Conservation (phyloP, 2,888 invertebrate genomes). For the Cataglyphis livida region DNA sequence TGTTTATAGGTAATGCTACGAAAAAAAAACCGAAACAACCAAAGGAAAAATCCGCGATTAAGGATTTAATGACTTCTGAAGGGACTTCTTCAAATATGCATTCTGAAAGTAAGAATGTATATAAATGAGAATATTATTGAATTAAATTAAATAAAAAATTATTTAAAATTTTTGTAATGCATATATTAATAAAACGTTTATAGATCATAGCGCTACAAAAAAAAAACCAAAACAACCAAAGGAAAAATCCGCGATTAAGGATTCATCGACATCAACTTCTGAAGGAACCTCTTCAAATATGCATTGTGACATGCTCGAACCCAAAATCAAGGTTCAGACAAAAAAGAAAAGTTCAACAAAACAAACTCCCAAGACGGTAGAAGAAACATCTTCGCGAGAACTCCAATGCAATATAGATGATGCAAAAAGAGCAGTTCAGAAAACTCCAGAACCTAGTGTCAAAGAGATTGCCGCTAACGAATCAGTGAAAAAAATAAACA, state of each 20-base stretch:
- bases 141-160: background rate
- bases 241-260: background rate
- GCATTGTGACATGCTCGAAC: background rate
- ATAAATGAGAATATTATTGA: background rate
- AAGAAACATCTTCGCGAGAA: background rate
- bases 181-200: background rate
- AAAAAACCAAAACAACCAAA: background rate
- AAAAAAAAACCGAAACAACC: background rate
- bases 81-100: background rate
- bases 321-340: background rate
- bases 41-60: background rate
- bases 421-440: background rate
- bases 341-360: slow-evolving; percentile 1
- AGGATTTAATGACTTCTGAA: background rate
- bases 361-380: background rate
- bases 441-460: background rate
- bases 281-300: background rate
- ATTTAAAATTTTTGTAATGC: background rate
- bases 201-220: background rate
- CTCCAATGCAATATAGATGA: background rate
- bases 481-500: background rate
- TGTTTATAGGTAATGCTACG: background rate
- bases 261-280: background rate
- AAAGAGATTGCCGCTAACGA: background rate
- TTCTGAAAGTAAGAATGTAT: background rate